These are phyloP conservation scores for Parazoanthus swiftii DNA, from an alignment of 92 coral and sea anemone genomes.

Conservation along the genomic window DNA sequence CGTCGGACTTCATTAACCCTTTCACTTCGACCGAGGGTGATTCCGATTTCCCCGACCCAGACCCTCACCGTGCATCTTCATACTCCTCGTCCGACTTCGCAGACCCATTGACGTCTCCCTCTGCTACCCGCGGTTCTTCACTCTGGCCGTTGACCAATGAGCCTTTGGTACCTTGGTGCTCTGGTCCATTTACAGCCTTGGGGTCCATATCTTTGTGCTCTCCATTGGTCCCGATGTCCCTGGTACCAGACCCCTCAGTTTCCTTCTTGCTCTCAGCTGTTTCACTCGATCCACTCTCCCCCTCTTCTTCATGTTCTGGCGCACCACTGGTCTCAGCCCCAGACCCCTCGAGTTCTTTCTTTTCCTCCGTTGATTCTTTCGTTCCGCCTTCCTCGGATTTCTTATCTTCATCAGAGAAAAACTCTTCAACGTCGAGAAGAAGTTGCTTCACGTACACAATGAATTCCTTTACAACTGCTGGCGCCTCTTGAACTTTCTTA, in stretches of 20 bases:
- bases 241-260: slow-evolving; percentile 15
- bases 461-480: slow-evolving; percentile 70
- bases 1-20: neutral
- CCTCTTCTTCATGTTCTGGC: neutral
- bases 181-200: neutral
- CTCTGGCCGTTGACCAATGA: neutral
- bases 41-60: neutral
- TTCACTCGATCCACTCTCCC: slow-evolving; percentile 33
- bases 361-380: slow-evolving; percentile 2
- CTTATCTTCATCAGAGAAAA: slow-evolving; percentile 54
- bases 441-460: slow-evolving; percentile 54
- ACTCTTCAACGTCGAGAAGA: slow-evolving; percentile 60
- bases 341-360: slow-evolving; percentile 25
- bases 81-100: slow-evolving; percentile 35
- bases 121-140: neutral
- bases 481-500: slow-evolving; percentile 77
- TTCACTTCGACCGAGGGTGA: neutral
- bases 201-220: slow-evolving; percentile 38
- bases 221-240: neutral
- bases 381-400: slow-evolving; percentile 34
- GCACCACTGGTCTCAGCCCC: neutral
- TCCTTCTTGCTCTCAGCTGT: neutral
- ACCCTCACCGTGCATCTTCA: slow-evolving; percentile 33
- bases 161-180: neutral
- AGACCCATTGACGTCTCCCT: neutral